Conservation (phyloP, 2,888 invertebrate genomes). For the Clunio marinus region DNA sequence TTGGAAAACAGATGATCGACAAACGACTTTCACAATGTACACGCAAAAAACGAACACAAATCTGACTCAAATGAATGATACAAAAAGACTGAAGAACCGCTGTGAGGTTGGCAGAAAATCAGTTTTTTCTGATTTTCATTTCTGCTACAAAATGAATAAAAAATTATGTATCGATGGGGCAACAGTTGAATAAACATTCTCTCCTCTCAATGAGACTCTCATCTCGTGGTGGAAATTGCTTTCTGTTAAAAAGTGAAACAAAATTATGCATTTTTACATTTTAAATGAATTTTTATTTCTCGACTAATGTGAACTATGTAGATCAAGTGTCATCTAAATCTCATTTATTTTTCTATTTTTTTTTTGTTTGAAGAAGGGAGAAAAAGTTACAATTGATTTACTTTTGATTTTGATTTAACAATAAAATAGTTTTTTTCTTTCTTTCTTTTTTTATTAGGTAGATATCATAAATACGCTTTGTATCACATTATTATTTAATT, state of each 20-base stretch:
- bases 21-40: background rate
- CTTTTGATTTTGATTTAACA: background rate
- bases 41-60: no score
- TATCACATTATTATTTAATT: slow-evolving; percentile 19
- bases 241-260: no score
- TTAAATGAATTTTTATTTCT: no score
- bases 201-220: no score
- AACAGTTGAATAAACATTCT: no score
- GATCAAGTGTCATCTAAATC: no score
- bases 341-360: no score
- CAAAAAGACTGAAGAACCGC: slow-evolving; percentile 9
- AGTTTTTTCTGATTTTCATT: background rate
- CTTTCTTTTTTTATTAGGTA: no score
- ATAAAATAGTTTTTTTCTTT: background rate
- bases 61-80: background rate
- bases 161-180: background rate
- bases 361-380: background rate
- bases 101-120: background rate
- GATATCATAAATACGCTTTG: slow-evolving; percentile 3
- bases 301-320: no score
- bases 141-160: background rate
- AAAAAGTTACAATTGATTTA: slow-evolving; percentile 11
- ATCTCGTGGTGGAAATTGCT: no score
- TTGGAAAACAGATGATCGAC: slow-evolving; percentile 5
- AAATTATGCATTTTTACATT: no score